These are phyloP conservation scores for Nemotelus pantherinus DNA, from an alignment of 2,888 invertebrate genomes.

Conservation along the genomic window DNA sequence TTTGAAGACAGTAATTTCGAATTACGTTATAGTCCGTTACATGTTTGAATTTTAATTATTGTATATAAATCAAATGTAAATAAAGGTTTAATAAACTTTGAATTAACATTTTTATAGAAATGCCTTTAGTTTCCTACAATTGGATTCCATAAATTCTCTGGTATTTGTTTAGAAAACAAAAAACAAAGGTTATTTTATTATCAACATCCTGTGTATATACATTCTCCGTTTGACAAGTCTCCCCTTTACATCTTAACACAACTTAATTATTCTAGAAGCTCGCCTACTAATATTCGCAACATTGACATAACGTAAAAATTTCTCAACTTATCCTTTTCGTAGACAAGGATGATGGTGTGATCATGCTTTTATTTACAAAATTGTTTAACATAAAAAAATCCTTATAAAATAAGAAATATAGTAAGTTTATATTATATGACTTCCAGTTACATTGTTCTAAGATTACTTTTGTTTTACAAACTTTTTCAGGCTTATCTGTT, in stretches of 20 bases:
- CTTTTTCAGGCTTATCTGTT: too few relatives aligned
- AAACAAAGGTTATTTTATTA: neutral
- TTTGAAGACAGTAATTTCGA: too few relatives aligned
- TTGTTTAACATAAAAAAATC: neutral
- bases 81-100: too few relatives aligned
- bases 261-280: slow-evolving; percentile 12
- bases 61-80: too few relatives aligned
- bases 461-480: too few relatives aligned
- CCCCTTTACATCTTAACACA: neutral
- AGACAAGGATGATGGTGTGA: neutral
- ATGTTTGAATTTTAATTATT: too few relatives aligned
- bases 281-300: neutral
- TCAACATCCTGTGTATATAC: neutral
- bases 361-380: slow-evolving; percentile 10
- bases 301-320: neutral
- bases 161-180: neutral
- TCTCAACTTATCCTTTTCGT: slow-evolving; percentile 33
- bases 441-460: too few relatives aligned
- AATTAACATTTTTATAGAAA: too few relatives aligned
- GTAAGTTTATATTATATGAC: too few relatives aligned
- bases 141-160: too few relatives aligned
- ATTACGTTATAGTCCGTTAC: too few relatives aligned
- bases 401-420: slow-evolving; percentile 4
- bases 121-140: too few relatives aligned
- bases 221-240: neutral